Base-by-base conservation (phyloP, 2,888 invertebrate species). In the Synanthedon formicaeformis region DNA sequence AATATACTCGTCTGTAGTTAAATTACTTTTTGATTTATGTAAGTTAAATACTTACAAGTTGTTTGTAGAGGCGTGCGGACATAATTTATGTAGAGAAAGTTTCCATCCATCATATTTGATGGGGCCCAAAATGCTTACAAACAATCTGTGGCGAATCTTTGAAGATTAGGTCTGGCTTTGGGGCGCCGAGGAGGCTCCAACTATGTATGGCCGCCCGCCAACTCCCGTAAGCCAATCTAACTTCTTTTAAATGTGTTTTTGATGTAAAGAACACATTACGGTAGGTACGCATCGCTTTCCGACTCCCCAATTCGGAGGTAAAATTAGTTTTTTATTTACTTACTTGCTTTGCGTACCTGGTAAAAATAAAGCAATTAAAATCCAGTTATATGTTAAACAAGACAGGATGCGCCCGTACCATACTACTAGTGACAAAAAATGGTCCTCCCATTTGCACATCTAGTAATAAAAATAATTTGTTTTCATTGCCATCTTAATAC, bases 161-260 rank as follows among this genome's bases (percentile, higher is more conserved):
- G 69, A 72, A 84, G 83, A 86, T 85, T 85, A 85, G 73, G 77
- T 71, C 72, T 61, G 78, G 76, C 78, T 80, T 76, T 68, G 71
- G 72, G 76, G 77, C 78, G 80, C 77, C 81, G 72, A 71, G 71
- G 75, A 79, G 79, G 76, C 80, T 79, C 76, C 72, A 76, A 76
- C 75, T 77, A 78, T 69, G 79, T 78, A 80, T 85, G 85, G 83
- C 78, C 77, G 72, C 67, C 64, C 75, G 84, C 84, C 85, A 84
- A 84, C 81, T 84, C 80, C 76, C 67, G 75, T 82, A 83, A 86
- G 85, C 86, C 85, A 87, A 87, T 87, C 81, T 87, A 87, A 86
- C 86, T 86, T 87, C 84, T 85, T 86, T 84, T 85, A 86, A 87
- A 87, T 85, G 83, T 85, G 85, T 86, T 87, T 86, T 86, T 86